Evolutionary conservation across 1,140 invertebrate species (phyloP).

Genomic region (Maconellicoccus hirsutus): DNA sequence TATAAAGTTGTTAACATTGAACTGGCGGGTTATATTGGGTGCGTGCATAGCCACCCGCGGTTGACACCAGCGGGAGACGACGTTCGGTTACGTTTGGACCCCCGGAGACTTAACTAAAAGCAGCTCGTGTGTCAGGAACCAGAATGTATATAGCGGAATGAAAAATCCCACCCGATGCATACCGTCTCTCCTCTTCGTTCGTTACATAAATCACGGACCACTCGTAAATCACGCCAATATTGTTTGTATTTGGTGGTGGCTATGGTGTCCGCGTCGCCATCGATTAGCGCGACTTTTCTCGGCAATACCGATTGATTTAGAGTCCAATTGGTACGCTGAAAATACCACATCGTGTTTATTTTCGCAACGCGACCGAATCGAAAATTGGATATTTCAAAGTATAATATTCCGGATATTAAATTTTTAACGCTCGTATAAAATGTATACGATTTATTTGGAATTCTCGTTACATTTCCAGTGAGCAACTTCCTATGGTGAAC

Average conservation of each 20-base stretch:
- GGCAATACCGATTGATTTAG: no score
- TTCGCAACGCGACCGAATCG: not conserved
- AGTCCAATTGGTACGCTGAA: no score
- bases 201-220: not conserved
- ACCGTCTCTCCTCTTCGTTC: not conserved
- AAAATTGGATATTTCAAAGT: not conserved
- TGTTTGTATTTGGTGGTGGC: not conserved
- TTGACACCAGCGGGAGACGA: constrained; percentile 21
- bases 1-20: constrained; percentile 22
- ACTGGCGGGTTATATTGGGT: constrained; percentile 14
- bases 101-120: constrained; percentile 16
- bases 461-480: no score
- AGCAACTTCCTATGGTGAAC: no score
- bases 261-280: not conserved
- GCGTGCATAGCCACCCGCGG: constrained; percentile 18
- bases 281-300: not conserved
- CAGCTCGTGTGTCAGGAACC: constrained; percentile 11
- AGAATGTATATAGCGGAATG: not conserved
- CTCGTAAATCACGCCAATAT: not conserved
- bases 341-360: no score
- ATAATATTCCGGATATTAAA: not conserved
- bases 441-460: not conserved
- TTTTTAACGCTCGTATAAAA: not conserved
- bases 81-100: constrained; percentile 14
- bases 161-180: not conserved